phyloP scores from a whole-genome alignment of 2,797 vertebrate genomes.

The Iguana delicatissima region DNA sequence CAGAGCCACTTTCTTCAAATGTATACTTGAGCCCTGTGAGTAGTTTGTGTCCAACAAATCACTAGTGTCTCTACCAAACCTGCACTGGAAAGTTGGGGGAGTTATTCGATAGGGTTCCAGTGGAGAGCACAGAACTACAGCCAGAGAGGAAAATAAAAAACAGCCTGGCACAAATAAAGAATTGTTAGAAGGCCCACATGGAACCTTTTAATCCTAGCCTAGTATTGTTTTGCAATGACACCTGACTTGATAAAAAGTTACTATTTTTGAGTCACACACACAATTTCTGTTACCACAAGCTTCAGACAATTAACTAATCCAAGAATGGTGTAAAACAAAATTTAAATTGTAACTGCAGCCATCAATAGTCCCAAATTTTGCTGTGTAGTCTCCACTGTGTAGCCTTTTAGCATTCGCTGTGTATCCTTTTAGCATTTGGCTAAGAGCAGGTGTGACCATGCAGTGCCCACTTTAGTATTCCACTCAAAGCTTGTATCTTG shows the following conservation, averaged over 20 bases:
- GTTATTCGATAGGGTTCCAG: too few relatives aligned
- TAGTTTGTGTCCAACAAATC: neutral
- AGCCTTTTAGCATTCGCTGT: neutral
- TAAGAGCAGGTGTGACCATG: neutral
- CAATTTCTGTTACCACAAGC: neutral
- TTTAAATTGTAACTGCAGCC: neutral
- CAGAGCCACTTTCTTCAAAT: neutral
- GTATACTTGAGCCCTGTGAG: neutral
- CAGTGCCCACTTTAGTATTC: neutral
- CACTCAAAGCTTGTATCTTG: neutral
- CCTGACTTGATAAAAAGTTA: neutral
- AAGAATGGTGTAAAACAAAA: constrained; percentile 2
- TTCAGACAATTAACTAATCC: neutral
- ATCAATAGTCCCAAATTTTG: neutral
- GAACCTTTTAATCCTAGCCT: too few relatives aligned
- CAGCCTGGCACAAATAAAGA: too few relatives aligned
- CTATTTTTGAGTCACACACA: neutral
- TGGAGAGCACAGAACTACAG: too few relatives aligned
- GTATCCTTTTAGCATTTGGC: neutral
- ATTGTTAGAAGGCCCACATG: neutral
- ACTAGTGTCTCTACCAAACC: too few relatives aligned
- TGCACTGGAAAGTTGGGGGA: neutral
- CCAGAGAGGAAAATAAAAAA: too few relatives aligned
- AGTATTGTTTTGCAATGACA: neutral
- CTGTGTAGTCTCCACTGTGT: neutral